phyloP scores from a whole-genome alignment of 2,113 vertebrate species.

The Aramus guarauna region DNA sequence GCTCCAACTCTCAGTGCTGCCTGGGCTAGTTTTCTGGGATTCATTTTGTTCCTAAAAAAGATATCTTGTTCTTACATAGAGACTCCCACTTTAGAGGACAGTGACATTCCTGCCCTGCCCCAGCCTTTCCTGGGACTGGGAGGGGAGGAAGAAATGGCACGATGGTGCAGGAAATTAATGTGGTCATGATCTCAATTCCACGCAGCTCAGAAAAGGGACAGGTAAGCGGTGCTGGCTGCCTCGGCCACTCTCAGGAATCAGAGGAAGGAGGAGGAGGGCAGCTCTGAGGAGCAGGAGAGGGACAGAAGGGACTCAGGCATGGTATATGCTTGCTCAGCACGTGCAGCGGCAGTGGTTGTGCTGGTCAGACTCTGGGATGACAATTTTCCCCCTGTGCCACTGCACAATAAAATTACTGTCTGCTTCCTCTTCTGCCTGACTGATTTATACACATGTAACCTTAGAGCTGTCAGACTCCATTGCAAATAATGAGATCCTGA shows the following conservation, averaged over 20 bases:
- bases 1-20: background rate
- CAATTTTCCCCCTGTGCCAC: background rate
- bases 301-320: background rate
- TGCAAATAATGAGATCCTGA: background rate
- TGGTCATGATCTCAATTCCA: accelerated
- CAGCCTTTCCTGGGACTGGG: background rate
- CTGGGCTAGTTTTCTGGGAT: background rate
- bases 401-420: background rate
- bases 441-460: background rate
- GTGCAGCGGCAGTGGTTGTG: background rate
- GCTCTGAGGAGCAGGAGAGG: background rate
- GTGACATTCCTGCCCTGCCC: background rate
- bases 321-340: background rate
- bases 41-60: background rate
- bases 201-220: background rate
- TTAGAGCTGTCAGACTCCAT: background rate
- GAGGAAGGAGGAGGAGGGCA: background rate
- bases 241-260: background rate
- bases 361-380: background rate
- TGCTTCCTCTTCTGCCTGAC: background rate
- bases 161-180: background rate
- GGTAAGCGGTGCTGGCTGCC: accelerated
- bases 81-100: background rate
- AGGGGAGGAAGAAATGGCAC: background rate
- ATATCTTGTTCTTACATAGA: background rate